Base-by-base conservation (phyloP, 1,140 invertebrate species). In the Riptortus pedestris region DNA sequence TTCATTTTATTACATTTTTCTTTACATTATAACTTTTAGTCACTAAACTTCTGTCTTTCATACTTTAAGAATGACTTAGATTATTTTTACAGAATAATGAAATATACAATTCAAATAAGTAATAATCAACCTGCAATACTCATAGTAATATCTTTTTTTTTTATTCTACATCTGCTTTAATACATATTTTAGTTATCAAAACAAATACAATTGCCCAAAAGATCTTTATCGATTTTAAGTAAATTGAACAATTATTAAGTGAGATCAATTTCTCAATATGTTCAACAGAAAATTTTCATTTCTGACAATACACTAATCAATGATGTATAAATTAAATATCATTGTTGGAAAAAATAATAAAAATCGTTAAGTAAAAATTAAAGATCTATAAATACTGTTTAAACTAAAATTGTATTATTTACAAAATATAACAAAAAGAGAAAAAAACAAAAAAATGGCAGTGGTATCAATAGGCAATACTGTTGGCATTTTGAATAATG, bases 61-160 rank as follows among this genome's bases (percentile, higher is more conserved):
- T 55, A 26, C 24, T 55, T 55, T 55, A 55, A 55, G 51, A 55
- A 55, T 55, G 51, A 55, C 51, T 55, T 55, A 55, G 51, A 55
- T 55, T n/a, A n/a, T n/a, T 55, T 55, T 55, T 55, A 55, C 51
- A 55, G 51, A 55, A 24, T 55, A 55, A 27, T 55, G 51, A 55
- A 55, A 55, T 55, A 55, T 55, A 55, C 51, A 55, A 7, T 55
- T 55, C 22, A 55, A 55, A 55, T 55, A 55, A 55, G 51, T 55
- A 55, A 24, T 55, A 26, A 55, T 55, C 26, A 55, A 26, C 22
- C 51, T 24, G 51, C 26, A 24, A 55, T 47, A 47, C 16, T 18
- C 45, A 47, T 22, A 20, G 45, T 47, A 47, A 38, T 38, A 47
- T 47, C 45, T 20, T 47, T n/a, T n/a, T 47, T 47, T 47, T 47